phyloP scores from a whole-genome alignment of 2,797 vertebrate genomes.

The Knipowitschia caucasica region DNA sequence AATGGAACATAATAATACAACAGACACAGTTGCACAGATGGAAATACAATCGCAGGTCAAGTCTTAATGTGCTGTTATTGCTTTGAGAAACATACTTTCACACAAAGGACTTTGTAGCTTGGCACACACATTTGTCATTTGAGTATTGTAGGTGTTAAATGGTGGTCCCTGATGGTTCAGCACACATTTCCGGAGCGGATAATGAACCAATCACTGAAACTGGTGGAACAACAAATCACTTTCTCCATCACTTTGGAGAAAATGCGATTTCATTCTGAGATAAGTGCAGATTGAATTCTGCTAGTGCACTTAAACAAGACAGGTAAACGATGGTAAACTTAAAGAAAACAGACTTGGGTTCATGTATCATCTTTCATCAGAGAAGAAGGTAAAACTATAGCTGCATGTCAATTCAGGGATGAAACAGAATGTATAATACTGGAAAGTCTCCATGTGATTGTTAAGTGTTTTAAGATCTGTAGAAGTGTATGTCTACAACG shows the following conservation, averaged over 20 bases:
- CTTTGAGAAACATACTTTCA: background rate
- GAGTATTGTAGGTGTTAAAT: background rate
- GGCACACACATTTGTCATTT: background rate
- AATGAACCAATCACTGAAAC: constrained; percentile 3
- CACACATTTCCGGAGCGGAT: constrained; percentile 1
- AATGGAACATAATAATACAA: too few species aligned
- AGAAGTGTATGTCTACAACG: too few species aligned
- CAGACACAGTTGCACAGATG: too few species aligned
- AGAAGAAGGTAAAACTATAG: too few species aligned
- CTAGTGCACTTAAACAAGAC: background rate
- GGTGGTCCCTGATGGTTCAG: background rate
- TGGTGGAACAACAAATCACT: constrained; percentile 1
- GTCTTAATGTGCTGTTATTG: background rate
- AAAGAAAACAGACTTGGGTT: too few species aligned
- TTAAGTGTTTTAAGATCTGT: too few species aligned
- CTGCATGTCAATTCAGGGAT: too few species aligned
- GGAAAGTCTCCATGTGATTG: too few species aligned
- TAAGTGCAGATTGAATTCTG: background rate
- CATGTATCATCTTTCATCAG: too few species aligned
- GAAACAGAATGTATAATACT: too few species aligned
- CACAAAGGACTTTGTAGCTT: background rate
- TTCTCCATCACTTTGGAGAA: too few species aligned
- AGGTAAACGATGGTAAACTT: background rate
- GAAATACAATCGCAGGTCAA: too few species aligned
- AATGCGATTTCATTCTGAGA: background rate